Evolutionary conservation across 2,797 vertebrate genomes (phyloP), one percentile per base, ranked within the genome.

Genomic region (Gastrophryne carolinensis): DNA sequence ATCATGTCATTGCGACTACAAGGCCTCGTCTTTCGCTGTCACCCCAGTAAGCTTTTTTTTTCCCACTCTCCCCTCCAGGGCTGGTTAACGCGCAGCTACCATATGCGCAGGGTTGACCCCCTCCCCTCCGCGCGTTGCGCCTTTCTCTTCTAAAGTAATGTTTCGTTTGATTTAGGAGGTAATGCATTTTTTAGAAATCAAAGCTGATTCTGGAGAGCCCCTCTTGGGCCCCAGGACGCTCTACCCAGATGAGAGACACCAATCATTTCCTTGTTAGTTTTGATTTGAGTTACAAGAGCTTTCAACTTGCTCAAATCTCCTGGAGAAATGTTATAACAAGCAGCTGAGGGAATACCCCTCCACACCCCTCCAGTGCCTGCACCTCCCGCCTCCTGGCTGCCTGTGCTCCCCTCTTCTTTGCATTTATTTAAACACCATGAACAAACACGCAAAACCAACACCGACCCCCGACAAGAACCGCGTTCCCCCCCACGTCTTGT

Each of bases 261-360:
- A 89, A 93, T 93, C 91, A 95, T 94, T 95, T 95, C 93, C 94
- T 95, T 96, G 95, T 96, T 96, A 95, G 94, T 94, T 95, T 94
- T 95, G 92, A 94, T 94, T 95, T 92, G 91, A 91, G 90, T 94
- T 95, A 93, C 91, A 86, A 81, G 90, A 86, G 92, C 94, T 95
- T 97, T 96, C 95, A 94, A 96, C 95, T 93, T 94, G 93, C 91
- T 92, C 91, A 90, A 88, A 95, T 94, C 94, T 96, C 95, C 94
- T 94, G 92, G 92, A 95, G 95, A 95, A 95, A 97, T 92, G 95
- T 96, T 97, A 95, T 97, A 96, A 96, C 94, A 95, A 96, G 94
- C 93, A 95, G 94, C 93, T 90, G 84, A 90, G 95, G 94, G 95
- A 95, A 93, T 94, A 94, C 87, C 63, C 49, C 32, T 34, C 27